Base-by-base conservation (phyloP, 2,797 vertebrate species). In the Cyclura pinguis region DNA sequence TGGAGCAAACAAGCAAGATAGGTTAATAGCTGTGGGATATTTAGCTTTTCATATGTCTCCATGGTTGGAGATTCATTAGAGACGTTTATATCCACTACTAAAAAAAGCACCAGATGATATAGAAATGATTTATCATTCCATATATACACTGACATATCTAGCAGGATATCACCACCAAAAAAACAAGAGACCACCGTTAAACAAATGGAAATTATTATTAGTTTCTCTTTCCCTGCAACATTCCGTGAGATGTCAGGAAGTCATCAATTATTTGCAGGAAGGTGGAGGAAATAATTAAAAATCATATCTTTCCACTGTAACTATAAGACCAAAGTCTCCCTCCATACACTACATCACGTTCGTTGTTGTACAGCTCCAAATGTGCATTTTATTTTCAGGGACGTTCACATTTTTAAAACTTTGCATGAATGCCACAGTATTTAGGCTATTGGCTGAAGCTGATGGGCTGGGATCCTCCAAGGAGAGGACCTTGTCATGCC, bases 1-100 rank as follows among this genome's bases (percentile, higher is more conserved):
- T 91, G 52, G 91, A 92, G 92, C 73, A 82, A 90, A 84, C 42
- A 87, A 10, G 73, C 27, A 16, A 13, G 88, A 3, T 14, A 87
- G 74, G 72, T 85, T 88, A 93, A 74, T 55, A 57, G 88, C 55
- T 86, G 67, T 20, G 32, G 57, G 62, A 29, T 82, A 52, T 62
- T 88, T 88, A 69, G 85, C 67, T 57, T 24, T 24, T 47, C 62
- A 38, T 8, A 85, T 13, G 38, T 89, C 55, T 81, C 64, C 5
- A 38, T 73, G 47, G 47, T n/a, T 77, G 73, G 29, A 67, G 73
- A 85, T 55, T 89, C 82, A 89, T 35, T 84, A 50, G 52, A 89
- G 72, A 24, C 42, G 84, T 89, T 77, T 89, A 52, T 67, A 32
- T 69, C 12, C 42, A 29, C 35, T 67, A 50, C 35, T 20, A 76